These are phyloP conservation scores for Drosophila dunni DNA, from an alignment of 1,140 invertebrate species.

Conservation along the genomic window DNA sequence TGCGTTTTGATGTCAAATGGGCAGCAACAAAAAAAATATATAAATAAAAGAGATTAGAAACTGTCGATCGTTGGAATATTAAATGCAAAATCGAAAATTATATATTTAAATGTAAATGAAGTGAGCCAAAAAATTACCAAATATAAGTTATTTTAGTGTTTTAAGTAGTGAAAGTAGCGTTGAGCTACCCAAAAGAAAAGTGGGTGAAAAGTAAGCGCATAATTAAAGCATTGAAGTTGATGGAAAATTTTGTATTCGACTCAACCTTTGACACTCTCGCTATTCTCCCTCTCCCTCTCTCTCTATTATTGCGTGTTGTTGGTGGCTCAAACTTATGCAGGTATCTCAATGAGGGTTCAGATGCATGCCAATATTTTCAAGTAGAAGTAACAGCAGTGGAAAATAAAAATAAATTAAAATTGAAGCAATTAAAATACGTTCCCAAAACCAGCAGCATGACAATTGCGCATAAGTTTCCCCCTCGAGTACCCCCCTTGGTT, in stretches of 20 bases:
- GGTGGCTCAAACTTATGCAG: constrained; percentile 53
- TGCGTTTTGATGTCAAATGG: constrained; percentile 65
- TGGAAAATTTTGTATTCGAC: constrained; percentile 28
- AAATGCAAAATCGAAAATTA: constrained; percentile 63
- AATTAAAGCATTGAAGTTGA: constrained; percentile 48
- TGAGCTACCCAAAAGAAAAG: constrained; percentile 21
- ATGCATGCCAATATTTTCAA: constrained; percentile 35
- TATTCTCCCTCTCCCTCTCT: neutral
- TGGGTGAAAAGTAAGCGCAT: constrained; percentile 57
- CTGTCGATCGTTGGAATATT: constrained; percentile 52
- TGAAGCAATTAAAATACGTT: constrained; percentile 73
- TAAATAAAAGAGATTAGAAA: constrained; percentile 69
- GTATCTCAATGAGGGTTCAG: constrained; percentile 41
- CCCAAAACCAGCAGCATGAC: constrained; percentile 42
- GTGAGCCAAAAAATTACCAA: constrained; percentile 67
- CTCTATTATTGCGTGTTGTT: constrained; percentile 19
- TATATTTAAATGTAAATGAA: constrained; percentile 80
- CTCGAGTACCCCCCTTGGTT: neutral
- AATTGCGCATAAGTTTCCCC: constrained; percentile 50
- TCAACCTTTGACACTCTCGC: constrained; percentile 33
- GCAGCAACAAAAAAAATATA: neutral
- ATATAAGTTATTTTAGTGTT: constrained; percentile 81
- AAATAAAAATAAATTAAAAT: constrained; percentile 69
- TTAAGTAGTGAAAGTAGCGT: constrained; percentile 75
- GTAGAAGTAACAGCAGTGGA: constrained; percentile 1